Percentiles rank a stretch among this genome's conserved stretches.
Conservation (phyloP, 2,888 invertebrate genomes). For the Netelia fuscicornis region DNA sequence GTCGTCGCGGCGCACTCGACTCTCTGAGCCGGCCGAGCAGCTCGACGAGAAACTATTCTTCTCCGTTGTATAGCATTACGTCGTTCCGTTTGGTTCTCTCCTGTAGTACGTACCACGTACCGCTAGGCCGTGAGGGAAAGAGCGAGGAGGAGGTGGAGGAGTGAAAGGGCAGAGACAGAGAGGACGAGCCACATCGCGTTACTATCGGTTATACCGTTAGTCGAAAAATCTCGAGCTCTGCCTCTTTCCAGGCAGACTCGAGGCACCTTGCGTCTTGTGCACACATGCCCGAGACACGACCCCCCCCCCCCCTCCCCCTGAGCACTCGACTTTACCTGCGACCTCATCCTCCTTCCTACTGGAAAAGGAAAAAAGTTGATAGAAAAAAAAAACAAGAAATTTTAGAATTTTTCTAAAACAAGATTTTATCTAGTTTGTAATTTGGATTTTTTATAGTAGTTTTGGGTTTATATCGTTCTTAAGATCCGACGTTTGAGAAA, state of each 20-base stretch:
- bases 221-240: conserved; percentile 53
- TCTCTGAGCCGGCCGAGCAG: conserved; percentile 12
- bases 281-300: background rate
- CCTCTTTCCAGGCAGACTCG: conserved; percentile 7
- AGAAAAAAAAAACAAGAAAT: background rate
- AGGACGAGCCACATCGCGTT: conserved; percentile 62
- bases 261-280: background rate
- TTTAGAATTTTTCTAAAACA: too few relatives aligned
- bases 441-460: too few relatives aligned
- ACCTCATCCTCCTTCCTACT: too few relatives aligned
- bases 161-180: conserved; percentile 34
- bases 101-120: conserved; percentile 44
- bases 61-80: conserved; percentile 43
- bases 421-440: too few relatives aligned
- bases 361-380: background rate
- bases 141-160: background rate
- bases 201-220: conserved; percentile 69
- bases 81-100: conserved; percentile 10
- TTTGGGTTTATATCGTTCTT: too few relatives aligned
- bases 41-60: conserved; percentile 21
- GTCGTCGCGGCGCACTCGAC: conserved; percentile 5
- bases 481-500: too few relatives aligned
- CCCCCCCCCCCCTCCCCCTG: too few relatives aligned
- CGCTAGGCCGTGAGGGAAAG: conserved; percentile 59
- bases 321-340: too few relatives aligned